Conservation (phyloP, 2,113 vertebrate species). For the Eretmodus cyanostictus region DNA sequence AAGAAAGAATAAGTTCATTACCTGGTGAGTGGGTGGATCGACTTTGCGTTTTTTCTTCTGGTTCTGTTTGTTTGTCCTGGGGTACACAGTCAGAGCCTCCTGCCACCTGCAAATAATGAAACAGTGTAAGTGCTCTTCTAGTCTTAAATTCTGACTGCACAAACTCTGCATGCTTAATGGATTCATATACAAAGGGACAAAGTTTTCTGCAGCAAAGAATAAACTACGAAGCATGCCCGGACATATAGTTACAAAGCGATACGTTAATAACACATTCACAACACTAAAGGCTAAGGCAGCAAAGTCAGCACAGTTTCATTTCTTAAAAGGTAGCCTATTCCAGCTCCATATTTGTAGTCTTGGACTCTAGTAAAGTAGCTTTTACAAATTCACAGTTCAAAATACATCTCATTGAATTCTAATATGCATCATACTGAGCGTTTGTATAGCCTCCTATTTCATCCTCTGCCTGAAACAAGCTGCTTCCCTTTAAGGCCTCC, state of each 20-base stretch:
- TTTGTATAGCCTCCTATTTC: not conserved
- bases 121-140: not conserved
- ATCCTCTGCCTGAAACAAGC: not conserved
- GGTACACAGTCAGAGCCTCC: conserved; percentile 90
- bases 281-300: not conserved
- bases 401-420: not conserved
- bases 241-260: not conserved
- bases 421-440: not conserved
- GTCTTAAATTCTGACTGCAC: not conserved
- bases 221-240: not conserved
- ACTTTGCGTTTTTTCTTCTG: conserved; percentile 99
- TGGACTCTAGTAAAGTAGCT: not conserved
- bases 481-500: not conserved
- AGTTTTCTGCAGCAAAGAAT: not conserved
- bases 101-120: conserved; percentile 77
- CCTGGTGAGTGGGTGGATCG: conserved; percentile 91
- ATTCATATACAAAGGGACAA: not conserved
- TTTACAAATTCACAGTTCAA: not conserved
- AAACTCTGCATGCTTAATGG: not conserved
- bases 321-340: not conserved
- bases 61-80: conserved; percentile 95
- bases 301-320: not conserved
- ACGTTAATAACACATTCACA: not conserved
- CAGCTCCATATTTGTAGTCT: not conserved
- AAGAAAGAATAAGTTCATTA: conserved; percentile 46